Evolutionary conservation across 1,140 invertebrate genomes (phyloP), one percentile per base, ranked within the genome.

Genomic region (Trialeurodes vaporariorum): DNA sequence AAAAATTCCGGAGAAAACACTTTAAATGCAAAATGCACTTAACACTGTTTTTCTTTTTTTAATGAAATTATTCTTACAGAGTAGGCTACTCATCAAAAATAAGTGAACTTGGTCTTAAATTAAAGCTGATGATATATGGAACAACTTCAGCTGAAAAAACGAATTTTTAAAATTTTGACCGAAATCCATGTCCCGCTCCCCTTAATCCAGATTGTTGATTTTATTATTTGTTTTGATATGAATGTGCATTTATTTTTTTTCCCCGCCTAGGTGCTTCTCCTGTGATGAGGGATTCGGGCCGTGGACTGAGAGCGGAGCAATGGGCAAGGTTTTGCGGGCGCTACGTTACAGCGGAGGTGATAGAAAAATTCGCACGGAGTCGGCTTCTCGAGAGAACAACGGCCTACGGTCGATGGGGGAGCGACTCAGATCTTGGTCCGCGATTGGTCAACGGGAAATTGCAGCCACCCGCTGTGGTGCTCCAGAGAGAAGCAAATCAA

Each of bases 321-420:
- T 92, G 90, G 90, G 89, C 90, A 0, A 78, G 85, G 68, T 90
- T 85, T 75, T 91, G 89, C 70, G 87, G 89, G 1, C 81, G 90
- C 24, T 84, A 87, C 71, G 83, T 86, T 17, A 90, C 87, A 73
- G 87, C 87, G 1, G 87, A 91, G 69, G 81, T 87, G 58, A 90
- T 92, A 69, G 86, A 88, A 68, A 86, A 87, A 70, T 85, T 86
- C 71, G 82, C 86, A 0, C 81, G 83, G 27, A 80, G 83, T 70
- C 74, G 81, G 58, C 75, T 85, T 0, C 71, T 85, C 23, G 83
- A 85, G 67, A 77, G 82, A 65, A 80, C 79, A 1, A 82, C 81
- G 34, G 81, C 83, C 1, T 83, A 82, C 67, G 80, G 84, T 2
- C 73, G 77, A 26, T 85, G 84, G 84, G 83, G 83, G 64, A 80